Percentiles rank a stretch among this genome's conserved stretches.
Conservation (phyloP, 2,113 vertebrate species). For the Corythoichthys haematopterus region DNA sequence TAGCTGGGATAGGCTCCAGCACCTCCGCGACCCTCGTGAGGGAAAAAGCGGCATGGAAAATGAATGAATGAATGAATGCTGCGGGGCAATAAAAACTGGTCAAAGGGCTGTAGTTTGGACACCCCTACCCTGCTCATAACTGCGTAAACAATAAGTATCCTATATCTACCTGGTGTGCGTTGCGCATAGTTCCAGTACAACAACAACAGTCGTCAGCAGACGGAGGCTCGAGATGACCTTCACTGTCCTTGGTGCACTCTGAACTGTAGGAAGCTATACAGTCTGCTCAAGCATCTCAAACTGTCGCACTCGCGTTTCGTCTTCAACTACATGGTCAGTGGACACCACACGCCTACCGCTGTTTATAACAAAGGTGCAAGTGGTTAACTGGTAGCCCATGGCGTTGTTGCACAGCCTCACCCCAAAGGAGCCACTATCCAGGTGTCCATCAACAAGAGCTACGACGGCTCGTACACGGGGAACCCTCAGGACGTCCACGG, state of each 20-base stretch:
- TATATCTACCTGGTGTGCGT: neutral
- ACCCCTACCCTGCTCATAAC: too few relatives aligned
- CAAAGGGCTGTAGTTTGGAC: too few relatives aligned
- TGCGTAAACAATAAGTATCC: neutral
- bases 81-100: too few relatives aligned
- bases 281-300: slow-evolving; percentile 95
- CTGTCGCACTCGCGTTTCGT: slow-evolving; percentile 96
- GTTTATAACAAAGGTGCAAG: neutral
- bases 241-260: slow-evolving; percentile 97
- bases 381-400: neutral
- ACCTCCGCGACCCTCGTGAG: too few relatives aligned
- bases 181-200: slow-evolving; percentile 87
- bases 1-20: too few relatives aligned
- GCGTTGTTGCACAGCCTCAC: slow-evolving; percentile 77
- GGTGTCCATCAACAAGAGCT: slow-evolving; percentile 95
- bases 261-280: slow-evolving; percentile 95
- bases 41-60: too few relatives aligned
- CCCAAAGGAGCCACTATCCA: slow-evolving; percentile 96
- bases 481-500: slow-evolving; percentile 97
- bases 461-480: slow-evolving; percentile 93
- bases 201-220: slow-evolving; percentile 95
- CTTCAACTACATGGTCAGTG: slow-evolving; percentile 94
- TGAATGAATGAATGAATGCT: too few relatives aligned
- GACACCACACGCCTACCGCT: neutral
- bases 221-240: slow-evolving; percentile 92